A percentile compares a stretch with the other conserved stretches of the same genome.
Conservation (phyloP, 2,888 invertebrate genomes). For the Acrobasis suavella region DNA sequence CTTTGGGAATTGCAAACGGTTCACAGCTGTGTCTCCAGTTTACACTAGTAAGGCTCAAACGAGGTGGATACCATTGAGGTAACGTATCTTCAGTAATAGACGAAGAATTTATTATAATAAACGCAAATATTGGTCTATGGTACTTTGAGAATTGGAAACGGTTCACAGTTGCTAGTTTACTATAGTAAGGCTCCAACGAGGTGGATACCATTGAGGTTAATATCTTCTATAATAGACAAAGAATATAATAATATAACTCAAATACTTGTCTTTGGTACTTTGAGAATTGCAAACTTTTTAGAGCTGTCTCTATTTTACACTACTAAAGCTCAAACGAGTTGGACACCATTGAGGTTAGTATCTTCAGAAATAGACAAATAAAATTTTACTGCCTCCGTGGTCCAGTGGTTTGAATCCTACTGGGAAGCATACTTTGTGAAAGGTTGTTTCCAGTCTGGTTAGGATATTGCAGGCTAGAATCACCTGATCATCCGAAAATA, state of each 20-base stretch:
- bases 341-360: background rate
- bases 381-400: no score
- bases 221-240: background rate
- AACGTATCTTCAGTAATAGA: background rate
- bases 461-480: no score
- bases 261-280: conserved; percentile 2
- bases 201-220: background rate
- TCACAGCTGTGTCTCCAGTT: conserved; percentile 11
- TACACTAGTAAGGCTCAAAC: conserved; percentile 9
- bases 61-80: background rate
- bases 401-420: no score
- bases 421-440: no score
- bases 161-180: conserved; percentile 12
- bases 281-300: no score
- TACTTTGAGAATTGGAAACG: conserved; percentile 10
- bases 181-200: conserved; percentile 6
- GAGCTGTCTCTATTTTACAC: background rate
- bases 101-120: background rate
- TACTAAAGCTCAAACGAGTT: conserved; percentile 1
- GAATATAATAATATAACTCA: conserved; percentile 4
- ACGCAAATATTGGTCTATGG: conserved; percentile 7
- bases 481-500: no score
- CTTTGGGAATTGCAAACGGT: conserved; percentile 11
- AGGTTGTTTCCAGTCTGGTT: no score
- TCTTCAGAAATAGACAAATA: background rate